Conservation (phyloP, 2,113 vertebrate genomes). For the Hystrix brachyura region DNA sequence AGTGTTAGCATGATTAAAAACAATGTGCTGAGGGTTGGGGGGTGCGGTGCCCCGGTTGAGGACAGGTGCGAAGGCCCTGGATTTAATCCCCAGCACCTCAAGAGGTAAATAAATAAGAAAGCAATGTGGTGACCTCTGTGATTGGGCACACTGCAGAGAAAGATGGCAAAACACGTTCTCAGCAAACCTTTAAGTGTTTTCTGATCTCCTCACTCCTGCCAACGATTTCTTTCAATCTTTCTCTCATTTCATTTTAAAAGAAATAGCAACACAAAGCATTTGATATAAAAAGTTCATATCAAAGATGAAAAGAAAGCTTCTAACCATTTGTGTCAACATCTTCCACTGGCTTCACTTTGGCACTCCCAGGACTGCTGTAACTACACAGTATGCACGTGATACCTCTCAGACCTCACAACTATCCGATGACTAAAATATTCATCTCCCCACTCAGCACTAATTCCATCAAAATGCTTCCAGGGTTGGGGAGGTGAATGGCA, state of each 20-base stretch:
- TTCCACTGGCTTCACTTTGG: neutral
- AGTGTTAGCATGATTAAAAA: neutral
- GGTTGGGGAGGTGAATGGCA: neutral
- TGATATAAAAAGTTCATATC: neutral
- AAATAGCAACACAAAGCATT: neutral
- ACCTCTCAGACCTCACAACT: neutral
- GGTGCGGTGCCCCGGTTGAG: neutral
- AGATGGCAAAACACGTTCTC: neutral
- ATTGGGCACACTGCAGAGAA: neutral
- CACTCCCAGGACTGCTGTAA: neutral
- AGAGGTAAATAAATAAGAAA: neutral
- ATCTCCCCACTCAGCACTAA: neutral
- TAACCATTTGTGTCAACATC: neutral
- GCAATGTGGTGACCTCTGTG: neutral
- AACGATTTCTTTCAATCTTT: neutral
- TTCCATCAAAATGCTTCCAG: slow-evolving; percentile 1
- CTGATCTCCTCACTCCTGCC: neutral
- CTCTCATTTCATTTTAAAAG: slow-evolving; percentile 39
- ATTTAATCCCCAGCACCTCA: neutral
- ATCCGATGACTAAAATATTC: neutral
- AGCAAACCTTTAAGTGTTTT: neutral
- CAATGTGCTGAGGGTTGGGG: neutral
- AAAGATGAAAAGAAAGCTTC: slow-evolving; percentile 37
- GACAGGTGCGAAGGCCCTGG: neutral
- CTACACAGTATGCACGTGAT: too few species aligned